Evolutionary conservation across 2,888 invertebrate genomes (phyloP).

Genomic region (Meliscaeva auricollis): DNA sequence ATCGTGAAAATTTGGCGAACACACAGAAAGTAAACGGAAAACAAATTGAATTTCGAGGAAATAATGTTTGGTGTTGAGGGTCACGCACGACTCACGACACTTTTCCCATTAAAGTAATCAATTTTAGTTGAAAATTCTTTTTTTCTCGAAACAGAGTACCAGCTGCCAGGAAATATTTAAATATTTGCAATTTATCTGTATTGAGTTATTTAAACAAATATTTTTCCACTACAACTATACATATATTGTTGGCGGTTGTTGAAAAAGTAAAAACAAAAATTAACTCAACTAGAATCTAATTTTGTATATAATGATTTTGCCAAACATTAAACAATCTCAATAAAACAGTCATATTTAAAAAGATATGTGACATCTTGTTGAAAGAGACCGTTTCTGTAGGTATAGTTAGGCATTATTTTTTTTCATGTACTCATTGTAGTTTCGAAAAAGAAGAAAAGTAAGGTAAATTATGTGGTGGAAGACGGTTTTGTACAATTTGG

Average conservation of each 20-base stretch:
- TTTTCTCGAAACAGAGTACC: neutral
- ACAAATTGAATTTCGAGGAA: neutral
- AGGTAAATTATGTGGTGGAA: too few species aligned
- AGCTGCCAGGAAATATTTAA: slow-evolving; percentile 27
- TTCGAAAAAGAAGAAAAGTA: too few species aligned
- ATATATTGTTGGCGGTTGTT: neutral
- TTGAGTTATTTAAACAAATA: slow-evolving; percentile 1
- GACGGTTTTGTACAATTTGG: too few species aligned
- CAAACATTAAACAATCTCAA: slow-evolving; percentile 9
- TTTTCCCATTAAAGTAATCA: slow-evolving; percentile 42
- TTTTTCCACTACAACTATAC: neutral
- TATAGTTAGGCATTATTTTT: neutral
- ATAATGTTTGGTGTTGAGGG: slow-evolving; percentile 40
- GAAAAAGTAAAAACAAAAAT: slow-evolving; percentile 15
- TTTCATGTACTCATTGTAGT: too few species aligned
- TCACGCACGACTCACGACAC: slow-evolving; percentile 46
- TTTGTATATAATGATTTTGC: slow-evolving; percentile 31
- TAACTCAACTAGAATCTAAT: slow-evolving; percentile 10
- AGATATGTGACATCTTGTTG: neutral
- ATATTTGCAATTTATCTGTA: neutral
- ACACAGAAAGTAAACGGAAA: slow-evolving; percentile 24
- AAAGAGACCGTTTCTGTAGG: neutral
- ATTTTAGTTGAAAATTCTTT: slow-evolving; percentile 10
- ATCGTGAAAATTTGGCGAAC: slow-evolving; percentile 46
- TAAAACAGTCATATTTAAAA: neutral